Conservation (phyloP, 1,140 invertebrate genomes). For the Zeugodacus cucurbitae region DNA sequence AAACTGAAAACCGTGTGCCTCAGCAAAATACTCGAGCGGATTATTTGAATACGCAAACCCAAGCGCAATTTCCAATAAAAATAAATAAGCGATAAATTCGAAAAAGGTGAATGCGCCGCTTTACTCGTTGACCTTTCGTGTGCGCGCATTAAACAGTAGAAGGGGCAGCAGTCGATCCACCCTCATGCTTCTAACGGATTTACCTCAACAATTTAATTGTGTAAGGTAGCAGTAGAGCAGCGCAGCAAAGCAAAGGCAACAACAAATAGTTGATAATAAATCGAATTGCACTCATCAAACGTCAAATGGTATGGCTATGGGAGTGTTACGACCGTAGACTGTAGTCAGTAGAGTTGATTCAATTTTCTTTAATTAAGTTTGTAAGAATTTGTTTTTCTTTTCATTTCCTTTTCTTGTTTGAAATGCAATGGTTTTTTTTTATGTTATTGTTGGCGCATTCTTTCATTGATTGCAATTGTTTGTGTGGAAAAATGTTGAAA, state of each 20-base stretch:
- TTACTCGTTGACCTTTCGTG: not conserved
- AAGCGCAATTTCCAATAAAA: not conserved
- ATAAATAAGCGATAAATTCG: not conserved
- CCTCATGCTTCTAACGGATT: not conserved
- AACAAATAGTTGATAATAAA: conserved; percentile 1
- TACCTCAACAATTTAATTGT: conserved; percentile 8
- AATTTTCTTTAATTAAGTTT: conserved; percentile 26
- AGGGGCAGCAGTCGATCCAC: not conserved
- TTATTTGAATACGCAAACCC: not conserved
- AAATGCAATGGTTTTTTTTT: not conserved
- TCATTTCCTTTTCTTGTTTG: not conserved
- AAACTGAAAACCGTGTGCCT: not conserved
- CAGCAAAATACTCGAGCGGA: not conserved
- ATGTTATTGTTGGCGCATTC: not conserved
- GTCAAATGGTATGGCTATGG: conserved; percentile 13
- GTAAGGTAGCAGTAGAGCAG: not conserved
- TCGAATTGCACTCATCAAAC: conserved; percentile 30
- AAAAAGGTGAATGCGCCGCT: conserved; percentile 5
- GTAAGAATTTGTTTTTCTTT: not conserved
- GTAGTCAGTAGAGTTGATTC: not conserved
- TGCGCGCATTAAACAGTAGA: not conserved
- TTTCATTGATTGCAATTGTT: conserved; percentile 32
- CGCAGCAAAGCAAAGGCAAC: not conserved
- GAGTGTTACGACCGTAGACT: not conserved
- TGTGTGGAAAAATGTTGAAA: not conserved